Evolutionary conservation across 1,140 invertebrate species (phyloP), one percentile per base, ranked within the genome.

Genomic region (Meloidogyne exigua): DNA sequence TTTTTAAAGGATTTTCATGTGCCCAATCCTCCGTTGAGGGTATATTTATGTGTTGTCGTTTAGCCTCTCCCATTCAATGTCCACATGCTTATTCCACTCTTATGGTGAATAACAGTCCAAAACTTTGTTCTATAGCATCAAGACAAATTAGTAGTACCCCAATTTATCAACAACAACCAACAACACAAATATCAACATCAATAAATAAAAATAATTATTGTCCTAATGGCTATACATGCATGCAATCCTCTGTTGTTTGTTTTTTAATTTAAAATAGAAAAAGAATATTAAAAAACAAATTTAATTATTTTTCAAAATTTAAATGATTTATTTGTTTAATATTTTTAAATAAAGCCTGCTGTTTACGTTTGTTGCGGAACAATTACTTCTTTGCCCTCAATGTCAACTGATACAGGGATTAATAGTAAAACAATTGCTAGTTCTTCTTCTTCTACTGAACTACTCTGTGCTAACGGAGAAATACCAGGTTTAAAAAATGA

Each of bases 311-410:
- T n/a, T n/a, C n/a, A n/a, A n/a, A n/a, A n/a, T n/a, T n/a, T n/a
- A n/a, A n/a, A n/a, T n/a, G n/a, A n/a, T n/a, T n/a, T n/a, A n/a
- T n/a, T n/a, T n/a, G n/a, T n/a, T n/a, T n/a, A n/a, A n/a, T n/a
- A n/a, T 39, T 4, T 72, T 75, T 15, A 57, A 72, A 71, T 79
- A 68, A 25, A 84, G 83, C 72, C 76, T 13, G 73, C 72, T 15
- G 81, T 84, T 2, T 72, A 86, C 64, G 81, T 85, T 42, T 85
- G 83, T 67, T 85, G 83, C 72, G 80, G 83, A 28, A 57, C 44
- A 12, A 42, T 13, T 49, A 62, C 21, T 12, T 32, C 7, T 3
- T 64, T 72, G 25, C 21, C 49, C 23, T 70, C 36, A 25, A 49
- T 21, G 63, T 26, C 13, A 28, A 39, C 13, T n/a, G 32, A 28